Percentiles rank a stretch among this genome's conserved stretches.
phyloP scores from a whole-genome alignment of 2,888 invertebrate genomes.

The Cephus sareptanus region DNA sequence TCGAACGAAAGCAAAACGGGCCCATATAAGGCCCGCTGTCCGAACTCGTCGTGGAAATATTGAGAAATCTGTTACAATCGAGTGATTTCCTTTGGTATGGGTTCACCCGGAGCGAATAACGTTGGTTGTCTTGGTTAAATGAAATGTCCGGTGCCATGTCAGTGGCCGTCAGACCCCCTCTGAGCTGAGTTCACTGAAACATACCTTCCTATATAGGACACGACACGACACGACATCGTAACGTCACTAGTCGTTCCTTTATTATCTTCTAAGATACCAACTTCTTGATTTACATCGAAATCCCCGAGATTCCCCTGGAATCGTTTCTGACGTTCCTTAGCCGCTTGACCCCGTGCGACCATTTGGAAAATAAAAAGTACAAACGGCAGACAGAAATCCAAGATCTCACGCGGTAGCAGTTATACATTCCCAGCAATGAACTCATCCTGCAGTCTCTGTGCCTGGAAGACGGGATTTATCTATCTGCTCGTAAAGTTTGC shows the following conservation, averaged over 20 bases:
- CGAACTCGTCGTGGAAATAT: constrained; percentile 35
- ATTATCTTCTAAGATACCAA: constrained; percentile 33
- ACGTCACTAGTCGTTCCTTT: constrained; percentile 36
- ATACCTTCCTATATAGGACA: constrained; percentile 39
- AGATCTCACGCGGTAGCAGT: background rate
- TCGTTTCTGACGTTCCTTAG: background rate
- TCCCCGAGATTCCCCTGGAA: constrained; percentile 16
- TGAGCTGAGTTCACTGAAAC: constrained; percentile 29
- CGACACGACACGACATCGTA: constrained; percentile 32
- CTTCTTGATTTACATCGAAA: constrained; percentile 24
- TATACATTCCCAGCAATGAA: background rate
- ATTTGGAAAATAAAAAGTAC: background rate
- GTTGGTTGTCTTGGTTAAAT: constrained; percentile 39
- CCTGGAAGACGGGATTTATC: background rate
- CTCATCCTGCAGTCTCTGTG: background rate
- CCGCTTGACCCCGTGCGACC: constrained; percentile 16
- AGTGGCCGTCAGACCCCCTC: constrained; percentile 47
- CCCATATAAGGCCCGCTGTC: constrained; percentile 14
- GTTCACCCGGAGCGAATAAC: constrained; percentile 14
- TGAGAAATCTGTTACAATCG: constrained; percentile 46
- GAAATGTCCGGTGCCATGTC: constrained; percentile 45
- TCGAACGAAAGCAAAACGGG: constrained; percentile 8
- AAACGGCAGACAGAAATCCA: background rate
- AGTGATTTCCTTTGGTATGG: constrained; percentile 14
- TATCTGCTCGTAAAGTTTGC: background rate